phyloP scores from a whole-genome alignment of 2,797 vertebrate species.

The Crotalus adamanteus region DNA sequence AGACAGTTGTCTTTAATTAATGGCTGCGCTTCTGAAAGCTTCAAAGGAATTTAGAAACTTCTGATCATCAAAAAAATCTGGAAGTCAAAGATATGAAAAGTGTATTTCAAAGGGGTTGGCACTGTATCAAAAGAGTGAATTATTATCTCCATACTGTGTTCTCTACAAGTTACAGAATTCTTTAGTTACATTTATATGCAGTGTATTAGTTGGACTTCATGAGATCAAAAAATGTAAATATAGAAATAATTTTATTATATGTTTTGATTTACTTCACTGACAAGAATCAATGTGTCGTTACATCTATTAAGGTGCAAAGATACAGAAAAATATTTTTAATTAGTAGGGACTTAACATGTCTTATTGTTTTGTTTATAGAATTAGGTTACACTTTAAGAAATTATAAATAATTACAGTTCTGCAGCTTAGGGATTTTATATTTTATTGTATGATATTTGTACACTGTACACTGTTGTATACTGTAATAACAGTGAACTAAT shows the following conservation, averaged over 20 bases:
- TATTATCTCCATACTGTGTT: not conserved
- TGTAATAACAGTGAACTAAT: not conserved
- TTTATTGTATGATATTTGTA: not conserved
- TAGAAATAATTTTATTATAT: not conserved
- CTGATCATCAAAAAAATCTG: conserved; percentile 20
- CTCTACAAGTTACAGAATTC: not conserved
- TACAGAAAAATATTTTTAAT: not conserved
- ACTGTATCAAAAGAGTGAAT: conserved; percentile 23
- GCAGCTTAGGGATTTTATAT: not conserved
- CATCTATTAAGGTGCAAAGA: not conserved
- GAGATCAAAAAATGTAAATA: conserved; percentile 1
- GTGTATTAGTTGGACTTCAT: not conserved
- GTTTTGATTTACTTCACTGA: not conserved
- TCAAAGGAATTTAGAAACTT: conserved; percentile 16
- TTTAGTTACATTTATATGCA: not conserved
- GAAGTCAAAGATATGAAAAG: conserved; percentile 36
- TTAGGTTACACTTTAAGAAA: not conserved
- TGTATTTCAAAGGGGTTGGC: conserved; percentile 1
- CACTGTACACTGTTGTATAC: not conserved
- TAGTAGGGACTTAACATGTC: not conserved
- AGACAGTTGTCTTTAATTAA: conserved; percentile 23
- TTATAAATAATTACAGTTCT: not conserved
- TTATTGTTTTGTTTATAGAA: not conserved
- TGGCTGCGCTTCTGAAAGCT: conserved; percentile 23
- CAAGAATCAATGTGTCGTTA: not conserved